These are phyloP conservation scores for Antheraea assamensis DNA, from an alignment of 2,888 invertebrate species.

Conservation along the genomic window DNA sequence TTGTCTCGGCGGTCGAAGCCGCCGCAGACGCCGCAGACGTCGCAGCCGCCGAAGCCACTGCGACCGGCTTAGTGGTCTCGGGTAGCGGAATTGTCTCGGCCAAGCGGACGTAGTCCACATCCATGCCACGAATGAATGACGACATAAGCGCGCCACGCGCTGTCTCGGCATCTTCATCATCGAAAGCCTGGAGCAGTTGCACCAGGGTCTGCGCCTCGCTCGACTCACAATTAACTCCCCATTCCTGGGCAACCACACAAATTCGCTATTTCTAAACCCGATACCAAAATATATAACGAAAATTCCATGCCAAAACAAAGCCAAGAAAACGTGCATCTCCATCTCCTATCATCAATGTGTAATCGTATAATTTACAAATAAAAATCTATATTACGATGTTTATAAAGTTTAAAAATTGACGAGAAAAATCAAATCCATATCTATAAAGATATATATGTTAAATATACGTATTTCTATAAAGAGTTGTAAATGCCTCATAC, in stretches of 20 bases:
- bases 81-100: conserved; percentile 60
- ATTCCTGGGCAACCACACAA: conserved; percentile 71
- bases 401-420: too few species aligned
- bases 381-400: too few species aligned
- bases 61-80: conserved; percentile 66
- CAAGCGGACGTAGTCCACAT: conserved; percentile 91
- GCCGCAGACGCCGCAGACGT: background rate
- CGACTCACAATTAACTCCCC: conserved; percentile 93
- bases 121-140: conserved; percentile 95
- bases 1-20: background rate
- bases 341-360: too few species aligned
- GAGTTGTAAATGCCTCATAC: background rate
- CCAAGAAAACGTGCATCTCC: too few species aligned
- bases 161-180: conserved; percentile 93
- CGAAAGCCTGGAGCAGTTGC: conserved; percentile 89
- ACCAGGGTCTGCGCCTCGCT: conserved; percentile 91
- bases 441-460: too few species aligned
- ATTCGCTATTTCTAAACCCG: background rate
- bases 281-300: too few species aligned
- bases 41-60: conserved; percentile 80
- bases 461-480: too few species aligned
- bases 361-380: too few species aligned
- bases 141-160: conserved; percentile 88
- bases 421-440: too few species aligned
- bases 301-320: too few species aligned